A percentile compares a stretch with the other conserved stretches of the same genome.
These are phyloP conservation scores for Beaufortia kweichowensis DNA, from an alignment of 2,113 vertebrate genomes.

Conservation along the genomic window DNA sequence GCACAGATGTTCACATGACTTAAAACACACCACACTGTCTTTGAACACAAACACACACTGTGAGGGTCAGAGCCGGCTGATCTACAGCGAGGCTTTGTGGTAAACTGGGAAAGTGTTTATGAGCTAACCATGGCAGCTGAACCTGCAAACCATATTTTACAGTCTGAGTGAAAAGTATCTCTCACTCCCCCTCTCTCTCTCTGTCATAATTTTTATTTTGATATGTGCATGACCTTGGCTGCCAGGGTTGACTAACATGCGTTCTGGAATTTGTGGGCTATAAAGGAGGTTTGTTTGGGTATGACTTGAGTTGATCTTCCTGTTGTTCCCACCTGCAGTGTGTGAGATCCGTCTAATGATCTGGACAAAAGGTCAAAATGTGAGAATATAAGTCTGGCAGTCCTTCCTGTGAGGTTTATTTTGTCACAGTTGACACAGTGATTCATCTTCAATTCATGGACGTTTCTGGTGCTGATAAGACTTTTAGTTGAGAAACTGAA, in stretches of 20 bases:
- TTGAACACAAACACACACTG: slow-evolving; percentile 15
- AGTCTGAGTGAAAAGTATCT: background rate
- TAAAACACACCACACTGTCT: slow-evolving; percentile 14
- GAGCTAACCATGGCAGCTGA: slow-evolving; percentile 32
- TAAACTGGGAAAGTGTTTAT: slow-evolving; percentile 43
- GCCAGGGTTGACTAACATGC: background rate
- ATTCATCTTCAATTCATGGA: background rate
- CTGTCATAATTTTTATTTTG: background rate
- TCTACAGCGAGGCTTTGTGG: slow-evolving; percentile 30
- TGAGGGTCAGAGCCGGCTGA: background rate
- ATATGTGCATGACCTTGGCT: slow-evolving; percentile 40
- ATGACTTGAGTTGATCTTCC: slow-evolving; percentile 6
- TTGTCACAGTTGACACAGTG: background rate
- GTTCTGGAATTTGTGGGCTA: background rate
- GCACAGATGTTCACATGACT: slow-evolving; percentile 31
- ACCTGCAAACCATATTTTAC: slow-evolving; percentile 14
- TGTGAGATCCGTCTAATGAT: background rate
- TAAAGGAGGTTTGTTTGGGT: slow-evolving; percentile 20
- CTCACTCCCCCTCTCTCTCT: background rate
- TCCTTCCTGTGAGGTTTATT: background rate
- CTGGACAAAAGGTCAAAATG: slow-evolving; percentile 22
- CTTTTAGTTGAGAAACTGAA: background rate
- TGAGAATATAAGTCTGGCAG: background rate
- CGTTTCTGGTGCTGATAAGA: background rate
- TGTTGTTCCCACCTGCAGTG: slow-evolving; percentile 19